phyloP scores from a whole-genome alignment of 1,140 invertebrate genomes.

The Mya arenaria region DNA sequence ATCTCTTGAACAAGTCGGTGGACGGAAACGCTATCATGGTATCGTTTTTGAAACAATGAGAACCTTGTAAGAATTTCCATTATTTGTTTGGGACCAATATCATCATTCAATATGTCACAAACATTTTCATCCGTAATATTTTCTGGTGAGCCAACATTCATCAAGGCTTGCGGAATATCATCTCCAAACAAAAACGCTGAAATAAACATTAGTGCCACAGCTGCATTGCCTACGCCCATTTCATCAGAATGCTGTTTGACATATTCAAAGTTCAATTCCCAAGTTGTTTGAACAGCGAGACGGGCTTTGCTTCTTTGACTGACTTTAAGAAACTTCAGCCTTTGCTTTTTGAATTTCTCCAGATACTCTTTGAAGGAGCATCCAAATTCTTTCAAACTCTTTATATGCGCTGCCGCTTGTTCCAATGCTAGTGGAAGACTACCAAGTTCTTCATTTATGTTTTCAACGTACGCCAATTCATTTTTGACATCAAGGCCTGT shows the following conservation, averaged over 20 bases:
- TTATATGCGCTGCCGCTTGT: conserved; percentile 55
- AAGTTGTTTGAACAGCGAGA: conserved; percentile 39
- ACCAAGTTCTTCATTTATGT: conserved; percentile 26
- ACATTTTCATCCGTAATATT: conserved; percentile 19
- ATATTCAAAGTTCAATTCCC: conserved; percentile 49
- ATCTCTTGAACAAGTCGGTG: conserved; percentile 52
- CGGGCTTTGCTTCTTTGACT: not conserved
- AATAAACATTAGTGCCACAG: conserved; percentile 14
- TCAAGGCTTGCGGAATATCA: conserved; percentile 11
- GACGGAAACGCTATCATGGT: not conserved
- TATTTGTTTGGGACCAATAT: conserved; percentile 11
- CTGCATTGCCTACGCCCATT: conserved; percentile 15
- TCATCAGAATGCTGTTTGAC: conserved; percentile 23
- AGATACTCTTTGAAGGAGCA: conserved; percentile 31
- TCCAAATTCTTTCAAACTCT: not conserved
- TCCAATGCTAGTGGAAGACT: conserved; percentile 51
- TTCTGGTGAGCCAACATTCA: conserved; percentile 15
- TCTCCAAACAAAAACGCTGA: conserved; percentile 23
- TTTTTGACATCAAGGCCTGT: not conserved
- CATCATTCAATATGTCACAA: not conserved
- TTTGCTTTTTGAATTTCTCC: conserved; percentile 12
- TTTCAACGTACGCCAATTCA: not conserved
- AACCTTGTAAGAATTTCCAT: conserved; percentile 43
- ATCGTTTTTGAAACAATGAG: conserved; percentile 17
- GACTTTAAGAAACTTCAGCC: conserved; percentile 16